Percentiles rank a stretch among this genome's conserved stretches.
phyloP scores from a whole-genome alignment of 2,888 invertebrate species.

The Noctuana brunneofusca region DNA sequence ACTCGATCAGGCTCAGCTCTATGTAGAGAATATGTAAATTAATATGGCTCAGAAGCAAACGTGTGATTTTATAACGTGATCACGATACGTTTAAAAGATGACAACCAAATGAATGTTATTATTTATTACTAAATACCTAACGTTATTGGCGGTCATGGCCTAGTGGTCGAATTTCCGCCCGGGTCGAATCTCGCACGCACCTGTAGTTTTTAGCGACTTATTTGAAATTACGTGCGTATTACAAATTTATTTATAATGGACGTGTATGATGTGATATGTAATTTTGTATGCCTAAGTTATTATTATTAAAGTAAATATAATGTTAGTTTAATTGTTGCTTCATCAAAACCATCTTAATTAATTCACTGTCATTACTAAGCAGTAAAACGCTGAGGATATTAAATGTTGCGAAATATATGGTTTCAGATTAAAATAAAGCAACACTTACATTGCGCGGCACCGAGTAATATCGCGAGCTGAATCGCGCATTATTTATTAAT shows the following conservation, averaged over 20 bases:
- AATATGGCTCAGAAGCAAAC: constrained; percentile 4
- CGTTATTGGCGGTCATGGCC: too few species aligned
- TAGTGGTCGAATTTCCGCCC: too few species aligned
- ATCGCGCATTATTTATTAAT: constrained; percentile 28
- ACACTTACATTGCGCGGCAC: background rate
- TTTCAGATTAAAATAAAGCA: constrained; percentile 17
- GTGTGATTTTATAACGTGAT: constrained; percentile 20
- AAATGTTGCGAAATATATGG: constrained; percentile 16
- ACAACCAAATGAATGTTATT: background rate
- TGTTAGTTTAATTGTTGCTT: constrained; percentile 15
- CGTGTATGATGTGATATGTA: too few species aligned
- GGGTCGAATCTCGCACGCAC: too few species aligned
- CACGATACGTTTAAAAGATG: constrained; percentile 11
- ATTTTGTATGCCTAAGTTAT: too few species aligned
- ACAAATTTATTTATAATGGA: too few species aligned
- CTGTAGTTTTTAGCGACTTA: too few species aligned
- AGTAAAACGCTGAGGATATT: constrained; percentile 11
- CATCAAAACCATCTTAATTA: constrained; percentile 13
- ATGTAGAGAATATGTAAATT: constrained; percentile 31
- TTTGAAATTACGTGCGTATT: too few species aligned
- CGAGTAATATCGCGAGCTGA: background rate
- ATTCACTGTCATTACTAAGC: constrained; percentile 21
- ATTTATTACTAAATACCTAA: background rate
- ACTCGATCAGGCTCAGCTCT: constrained; percentile 28
- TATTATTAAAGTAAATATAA: too few species aligned